These are phyloP conservation scores for Cryptotis parvus DNA, from an alignment of 2,113 vertebrate genomes.

Conservation along the genomic window DNA sequence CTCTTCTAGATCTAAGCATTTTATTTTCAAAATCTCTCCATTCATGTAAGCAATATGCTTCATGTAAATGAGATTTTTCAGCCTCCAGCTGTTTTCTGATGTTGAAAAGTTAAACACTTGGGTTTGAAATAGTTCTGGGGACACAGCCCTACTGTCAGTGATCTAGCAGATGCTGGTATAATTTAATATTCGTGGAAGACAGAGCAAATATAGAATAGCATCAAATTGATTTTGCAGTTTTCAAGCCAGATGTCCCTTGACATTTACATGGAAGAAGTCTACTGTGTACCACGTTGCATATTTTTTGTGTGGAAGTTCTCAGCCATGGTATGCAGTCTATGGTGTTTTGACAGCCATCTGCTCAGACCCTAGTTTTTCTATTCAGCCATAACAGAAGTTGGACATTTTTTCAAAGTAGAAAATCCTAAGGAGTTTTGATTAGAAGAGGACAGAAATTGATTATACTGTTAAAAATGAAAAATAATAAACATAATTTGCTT, in stretches of 20 bases:
- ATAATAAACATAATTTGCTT: neutral
- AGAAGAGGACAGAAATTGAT: conserved; percentile 41
- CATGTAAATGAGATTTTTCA: conserved; percentile 34
- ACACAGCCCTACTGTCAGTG: conserved; percentile 65
- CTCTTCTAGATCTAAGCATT: conserved; percentile 38
- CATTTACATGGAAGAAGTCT: conserved; percentile 82
- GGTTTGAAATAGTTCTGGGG: conserved; percentile 64
- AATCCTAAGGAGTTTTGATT: conserved; percentile 65
- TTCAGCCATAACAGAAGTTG: conserved; percentile 66
- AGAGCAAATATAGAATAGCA: conserved; percentile 79
- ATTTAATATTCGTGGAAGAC: conserved; percentile 85
- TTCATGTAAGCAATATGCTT: neutral
- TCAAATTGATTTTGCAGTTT: conserved; percentile 81
- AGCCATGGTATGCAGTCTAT: conserved; percentile 75
- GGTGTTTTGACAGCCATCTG: conserved; percentile 86
- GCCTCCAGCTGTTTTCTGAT: conserved; percentile 69
- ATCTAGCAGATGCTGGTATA: conserved; percentile 80
- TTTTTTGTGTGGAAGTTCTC: conserved; percentile 84
- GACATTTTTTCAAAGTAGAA: conserved; percentile 70
- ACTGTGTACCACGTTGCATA: conserved; percentile 77
- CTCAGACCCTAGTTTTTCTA: conserved; percentile 72
- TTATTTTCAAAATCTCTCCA: neutral
- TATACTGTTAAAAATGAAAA: neutral
- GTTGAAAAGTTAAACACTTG: conserved; percentile 23
- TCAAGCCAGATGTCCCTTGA: conserved; percentile 86